Base-by-base conservation (phyloP, 2,888 invertebrate species). In the Bellardia bayeri region DNA sequence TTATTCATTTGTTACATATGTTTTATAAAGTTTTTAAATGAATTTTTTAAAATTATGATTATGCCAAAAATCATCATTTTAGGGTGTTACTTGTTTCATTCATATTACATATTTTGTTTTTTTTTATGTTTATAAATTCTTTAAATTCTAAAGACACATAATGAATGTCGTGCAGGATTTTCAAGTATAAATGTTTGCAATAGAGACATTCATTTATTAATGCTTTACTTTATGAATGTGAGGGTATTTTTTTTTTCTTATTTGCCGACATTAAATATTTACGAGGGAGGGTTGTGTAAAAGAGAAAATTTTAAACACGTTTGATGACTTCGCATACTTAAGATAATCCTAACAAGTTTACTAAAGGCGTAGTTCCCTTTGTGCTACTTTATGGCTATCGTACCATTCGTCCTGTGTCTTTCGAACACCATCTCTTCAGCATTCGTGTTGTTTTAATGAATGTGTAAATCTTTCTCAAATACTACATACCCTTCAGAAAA, bases 161-260 rank as follows among this genome's bases (percentile, higher is more conserved):
- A 54, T 54, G 54, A 54, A 54, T 54, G 16, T 54, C 16, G 54
- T 54, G 54, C 14, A 16, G 16, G n/a, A 5, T 54, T 54, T 54
- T 16, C 16, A 54, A 8, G 54, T 16, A 54, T 16, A 54, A n/a
- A 5, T 54, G 16, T 16, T n/a, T 54, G 54, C n/a, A n/a, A 54
- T 54, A n/a, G 7, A 61, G 61, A 33, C 54, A 54, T 54, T 63
- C 37, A 63, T 63, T 63, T 63, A 37, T 37, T 63, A 63, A 63
- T 37, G 37, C 37, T 63, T 63, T n/a, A 63, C 37, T 37, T 30
- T n/a, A 63, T 33, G 33, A 33, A 63, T 63, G 14, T 37, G 63
- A 13, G 37, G 37, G 33, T 37, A n/a, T 63, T 63, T 63, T 37
- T 63, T 63, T 37, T 63, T 37, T 63, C 8, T 54, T 8, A 54